Evolutionary conservation across 2,113 vertebrate genomes (phyloP).

Genomic region (Rana temporaria): DNA sequence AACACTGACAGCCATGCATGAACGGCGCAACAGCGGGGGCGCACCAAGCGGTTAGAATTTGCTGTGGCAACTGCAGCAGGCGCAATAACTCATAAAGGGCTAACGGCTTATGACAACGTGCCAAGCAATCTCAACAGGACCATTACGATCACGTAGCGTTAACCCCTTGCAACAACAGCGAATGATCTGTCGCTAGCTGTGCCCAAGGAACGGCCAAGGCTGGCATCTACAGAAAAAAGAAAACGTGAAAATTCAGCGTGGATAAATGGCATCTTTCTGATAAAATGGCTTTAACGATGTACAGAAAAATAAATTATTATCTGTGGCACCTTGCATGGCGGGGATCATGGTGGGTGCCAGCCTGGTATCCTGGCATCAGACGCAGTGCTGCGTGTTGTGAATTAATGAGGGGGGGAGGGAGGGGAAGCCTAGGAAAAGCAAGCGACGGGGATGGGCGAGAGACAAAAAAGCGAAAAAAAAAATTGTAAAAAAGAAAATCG

Average conservation of each 20-base stretch:
- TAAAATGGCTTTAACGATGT: too few species aligned
- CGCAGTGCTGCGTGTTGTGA: conserved; percentile 52
- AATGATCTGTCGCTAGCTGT: not conserved
- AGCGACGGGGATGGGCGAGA: conserved; percentile 7
- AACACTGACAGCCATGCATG: not conserved
- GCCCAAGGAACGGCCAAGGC: not conserved
- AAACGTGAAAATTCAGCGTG: not conserved
- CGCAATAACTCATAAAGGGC: conserved; percentile 6
- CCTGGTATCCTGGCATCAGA: conserved; percentile 55
- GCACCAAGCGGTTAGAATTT: not conserved
- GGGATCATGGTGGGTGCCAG: conserved; percentile 40
- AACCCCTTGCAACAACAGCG: not conserved
- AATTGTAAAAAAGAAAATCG: not conserved
- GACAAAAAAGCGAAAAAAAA: conserved; percentile 8
- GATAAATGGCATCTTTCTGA: not conserved
- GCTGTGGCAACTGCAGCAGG: conserved; percentile 25
- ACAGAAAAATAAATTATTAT: not conserved
- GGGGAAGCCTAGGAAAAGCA: conserved; percentile 31
- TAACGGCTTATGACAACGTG: conserved; percentile 11
- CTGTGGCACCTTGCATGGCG: conserved; percentile 21
- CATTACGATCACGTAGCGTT: not conserved
- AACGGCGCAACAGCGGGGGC: not conserved
- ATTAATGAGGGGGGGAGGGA: conserved; percentile 51
- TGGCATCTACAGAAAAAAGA: not conserved
- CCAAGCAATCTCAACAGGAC: conserved; percentile 19